phyloP scores from a whole-genome alignment of 2,888 invertebrate genomes.

The Pogonocherus hispidulus region DNA sequence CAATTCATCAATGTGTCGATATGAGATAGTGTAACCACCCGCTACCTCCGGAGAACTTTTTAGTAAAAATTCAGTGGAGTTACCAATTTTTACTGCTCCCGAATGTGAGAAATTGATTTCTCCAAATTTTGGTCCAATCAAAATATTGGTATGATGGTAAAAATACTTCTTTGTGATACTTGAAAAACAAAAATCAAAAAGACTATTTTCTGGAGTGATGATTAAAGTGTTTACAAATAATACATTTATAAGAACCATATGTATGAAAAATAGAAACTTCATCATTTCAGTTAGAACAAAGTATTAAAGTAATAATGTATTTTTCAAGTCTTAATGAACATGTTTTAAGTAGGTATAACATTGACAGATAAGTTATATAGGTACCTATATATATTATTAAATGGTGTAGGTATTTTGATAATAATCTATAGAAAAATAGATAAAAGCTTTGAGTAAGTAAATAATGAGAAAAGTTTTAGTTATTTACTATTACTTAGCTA shows the following conservation, averaged over 20 bases:
- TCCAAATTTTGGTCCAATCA: neutral
- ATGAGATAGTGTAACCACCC: slow-evolving; percentile 17
- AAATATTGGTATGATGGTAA: neutral
- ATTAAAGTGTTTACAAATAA: neutral
- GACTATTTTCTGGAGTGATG: neutral
- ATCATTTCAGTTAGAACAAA: neutral
- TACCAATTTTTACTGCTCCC: neutral
- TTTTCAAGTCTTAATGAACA: too few species aligned
- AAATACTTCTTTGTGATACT: neutral
- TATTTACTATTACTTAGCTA: too few species aligned
- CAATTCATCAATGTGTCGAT: slow-evolving; percentile 9
- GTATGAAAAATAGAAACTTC: neutral
- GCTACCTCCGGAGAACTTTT: neutral
- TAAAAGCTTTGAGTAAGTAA: too few species aligned
- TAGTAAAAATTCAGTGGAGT: neutral
- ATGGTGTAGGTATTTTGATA: too few species aligned
- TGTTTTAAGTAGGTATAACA: too few species aligned
- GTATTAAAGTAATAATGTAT: neutral
- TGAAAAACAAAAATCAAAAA: neutral
- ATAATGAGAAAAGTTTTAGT: too few species aligned
- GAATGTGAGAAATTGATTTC: neutral
- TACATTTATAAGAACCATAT: neutral
- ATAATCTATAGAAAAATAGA: too few species aligned
- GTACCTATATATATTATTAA: too few species aligned
- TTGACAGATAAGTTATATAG: too few species aligned